Base-by-base conservation (phyloP, 2,888 invertebrate species). In the Ichneumoninae sp. region DNA sequence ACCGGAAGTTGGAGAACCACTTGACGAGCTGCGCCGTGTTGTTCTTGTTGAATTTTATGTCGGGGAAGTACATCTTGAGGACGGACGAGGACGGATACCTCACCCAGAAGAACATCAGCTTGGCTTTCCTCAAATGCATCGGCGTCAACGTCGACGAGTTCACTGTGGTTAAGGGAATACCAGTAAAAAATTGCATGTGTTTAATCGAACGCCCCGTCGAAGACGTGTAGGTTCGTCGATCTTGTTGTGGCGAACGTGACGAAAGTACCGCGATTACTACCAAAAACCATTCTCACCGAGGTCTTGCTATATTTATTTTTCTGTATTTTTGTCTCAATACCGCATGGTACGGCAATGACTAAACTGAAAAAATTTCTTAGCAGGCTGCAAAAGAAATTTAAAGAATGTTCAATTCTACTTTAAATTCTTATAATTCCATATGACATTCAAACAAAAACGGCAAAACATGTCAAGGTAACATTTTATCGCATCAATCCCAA, bases 1-100 rank as follows among this genome's bases (percentile, higher is more conserved):
- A 99, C 99, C 99, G 97, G 96, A 99, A 99, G 94, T 99, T 99
- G 93, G 99, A 99, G 97, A 99, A 99, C 99, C 99, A 99, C 95
- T 99, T 99, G 95, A 99, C 99, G 94, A 99, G 97, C 95, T 99
- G 99, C 93, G 99, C 99, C 89, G 99, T 99, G 95, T 99, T 99
- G 96, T 99, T 99, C 95, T 99, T 99, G 96, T 99, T 99, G 96
- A 99, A 99, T 94, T 98, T 98, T 95, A 99, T 99, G 95, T 99
- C 99, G 60, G 99, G 99, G 96, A 99, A 99, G 96, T 98, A 99
- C 97, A 99, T 98, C 96, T 99, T 99, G 94, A 99, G 97, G 90
- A 99, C 98, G 92, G 99, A 97, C 86, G 99, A 99, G 94, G 98
- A 99, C 86, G 99, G 99, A 95, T 99, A 99, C 92, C 99, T 96